Evolutionary conservation across 2,888 invertebrate genomes (phyloP), one percentile per base, ranked within the genome.

Genomic region (Trilocha varians): DNA sequence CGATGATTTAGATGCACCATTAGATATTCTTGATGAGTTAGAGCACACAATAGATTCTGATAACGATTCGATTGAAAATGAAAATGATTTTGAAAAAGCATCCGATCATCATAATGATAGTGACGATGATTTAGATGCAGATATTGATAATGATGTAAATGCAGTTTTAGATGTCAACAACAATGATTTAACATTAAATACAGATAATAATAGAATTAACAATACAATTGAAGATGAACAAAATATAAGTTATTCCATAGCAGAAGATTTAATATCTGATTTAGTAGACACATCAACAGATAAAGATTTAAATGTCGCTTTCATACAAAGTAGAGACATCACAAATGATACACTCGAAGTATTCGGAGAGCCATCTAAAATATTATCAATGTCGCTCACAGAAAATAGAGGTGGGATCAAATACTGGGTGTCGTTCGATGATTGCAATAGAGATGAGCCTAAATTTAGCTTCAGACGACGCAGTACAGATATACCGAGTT

Each of bases 341-440:
- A 6, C 2, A 1, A 11, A 25, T 25, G 25, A 6, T 25, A 11
- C 11, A 25, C 11, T 25, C 8, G 11, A 25, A 9, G 11, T 6
- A 9, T 25, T 25, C 11, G 25, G 25, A 0, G 25, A 11, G 47
- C 65, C 59, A 39, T 57, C 70, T 0, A 59, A 76, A 0, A 68
- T 85, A 0, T 63, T 83, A 17, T 62, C 84, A 0, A 86, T 86
- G 79, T 79, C 80, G 0, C 84, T 78, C 34, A 80, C 67, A 0
- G 70, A 65, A 36, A 70, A 79, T 33, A 65, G 59, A 0, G 83
- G 85, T 0, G 86, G 86, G 0, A 57, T 84, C 0, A 86, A 84
- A 48, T 86, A 80, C 36, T 86, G 86, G 86, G 32, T 86, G 0
- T 85, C 84, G 0, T 86, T 86, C 41, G 82, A 85, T 34, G 78